Percentiles rank a stretch among this genome's conserved stretches.
phyloP scores from a whole-genome alignment of 1,140 invertebrate species.

The Camponotus pennsylvanicus region DNA sequence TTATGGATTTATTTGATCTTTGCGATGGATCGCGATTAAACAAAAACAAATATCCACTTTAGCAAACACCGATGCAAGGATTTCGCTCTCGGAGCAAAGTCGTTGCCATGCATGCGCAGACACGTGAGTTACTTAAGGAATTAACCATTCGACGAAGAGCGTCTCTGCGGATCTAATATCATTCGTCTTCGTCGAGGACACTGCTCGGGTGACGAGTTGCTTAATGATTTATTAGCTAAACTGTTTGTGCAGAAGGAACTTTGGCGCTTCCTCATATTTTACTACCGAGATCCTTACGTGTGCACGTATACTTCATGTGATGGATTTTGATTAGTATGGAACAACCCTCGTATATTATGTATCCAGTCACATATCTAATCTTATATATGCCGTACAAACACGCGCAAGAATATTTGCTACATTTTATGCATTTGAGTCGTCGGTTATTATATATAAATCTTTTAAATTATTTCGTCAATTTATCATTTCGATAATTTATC shows the following conservation, averaged over 20 bases:
- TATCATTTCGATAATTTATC: not conserved
- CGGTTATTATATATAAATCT: not conserved
- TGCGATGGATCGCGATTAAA: not conserved
- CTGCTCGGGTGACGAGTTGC: slow-evolving; percentile 37
- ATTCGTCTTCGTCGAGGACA: slow-evolving; percentile 53
- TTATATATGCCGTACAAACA: not conserved
- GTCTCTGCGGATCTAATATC: slow-evolving; percentile 61
- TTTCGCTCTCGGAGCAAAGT: slow-evolving; percentile 41
- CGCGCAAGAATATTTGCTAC: not conserved
- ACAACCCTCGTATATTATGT: not conserved
- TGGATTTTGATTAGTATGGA: slow-evolving; percentile 29
- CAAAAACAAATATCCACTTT: slow-evolving; percentile 10
- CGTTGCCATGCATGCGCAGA: slow-evolving; percentile 27
- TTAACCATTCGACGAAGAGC: slow-evolving; percentile 46
- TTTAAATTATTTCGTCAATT: not conserved
- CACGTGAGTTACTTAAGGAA: slow-evolving; percentile 50
- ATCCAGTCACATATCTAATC: not conserved
- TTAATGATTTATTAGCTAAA: slow-evolving; percentile 67
- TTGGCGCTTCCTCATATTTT: not conserved
- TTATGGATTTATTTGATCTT: not conserved
- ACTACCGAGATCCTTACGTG: not conserved
- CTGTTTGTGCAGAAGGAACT: slow-evolving; percentile 24
- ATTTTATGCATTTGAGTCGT: not conserved
- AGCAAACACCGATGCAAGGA: not conserved
- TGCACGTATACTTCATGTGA: not conserved